Percentiles rank a stretch among this genome's conserved stretches.
phyloP scores from a whole-genome alignment of 2,797 vertebrate species.

The Uromys caudimaculatus region DNA sequence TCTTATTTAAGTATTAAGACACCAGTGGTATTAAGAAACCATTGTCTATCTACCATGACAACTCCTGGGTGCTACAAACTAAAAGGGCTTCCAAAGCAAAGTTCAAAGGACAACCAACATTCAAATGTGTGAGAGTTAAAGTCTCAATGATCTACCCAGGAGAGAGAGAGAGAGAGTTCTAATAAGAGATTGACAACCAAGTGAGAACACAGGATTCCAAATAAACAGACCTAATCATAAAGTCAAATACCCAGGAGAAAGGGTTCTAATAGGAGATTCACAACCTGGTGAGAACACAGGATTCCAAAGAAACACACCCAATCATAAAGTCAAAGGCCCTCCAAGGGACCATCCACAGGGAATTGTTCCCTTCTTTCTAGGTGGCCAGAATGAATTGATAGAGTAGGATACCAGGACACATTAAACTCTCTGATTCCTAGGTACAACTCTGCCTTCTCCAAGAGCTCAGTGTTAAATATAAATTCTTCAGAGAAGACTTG shows the following conservation, averaged over 20 bases:
- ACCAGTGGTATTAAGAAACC: background rate
- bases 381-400: background rate
- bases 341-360: background rate
- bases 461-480: background rate
- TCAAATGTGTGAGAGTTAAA: background rate
- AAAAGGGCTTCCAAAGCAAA: background rate
- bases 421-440: background rate
- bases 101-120: background rate
- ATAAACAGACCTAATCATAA: background rate
- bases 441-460: background rate
- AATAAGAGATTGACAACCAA: background rate
- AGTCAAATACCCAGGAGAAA: background rate
- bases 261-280: background rate
- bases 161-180: background rate
- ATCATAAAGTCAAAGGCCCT: background rate
- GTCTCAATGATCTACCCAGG: background rate
- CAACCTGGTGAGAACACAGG: background rate
- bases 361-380: background rate
- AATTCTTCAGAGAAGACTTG: background rate
- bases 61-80: background rate
- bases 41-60: background rate
- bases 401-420: background rate
- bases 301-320: background rate
- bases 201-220: background rate
- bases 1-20: background rate